Base-by-base conservation (phyloP, 2,797 vertebrate species). In the Paratrypauchen microcephalus region DNA sequence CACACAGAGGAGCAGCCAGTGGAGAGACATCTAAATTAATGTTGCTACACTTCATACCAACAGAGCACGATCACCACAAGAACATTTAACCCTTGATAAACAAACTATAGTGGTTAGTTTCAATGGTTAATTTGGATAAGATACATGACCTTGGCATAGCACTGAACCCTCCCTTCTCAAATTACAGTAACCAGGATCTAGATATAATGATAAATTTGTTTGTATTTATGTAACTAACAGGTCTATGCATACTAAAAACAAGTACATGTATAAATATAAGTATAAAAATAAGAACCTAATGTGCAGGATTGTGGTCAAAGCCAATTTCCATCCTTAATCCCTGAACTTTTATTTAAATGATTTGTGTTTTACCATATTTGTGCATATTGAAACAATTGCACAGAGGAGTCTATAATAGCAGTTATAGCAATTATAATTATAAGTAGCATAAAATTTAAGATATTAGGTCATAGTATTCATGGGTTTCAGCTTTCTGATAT, bases 41-140 rank as follows among this genome's bases (percentile, higher is more conserved):
- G 74, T 71, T 80, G 83, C 69, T 52, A 60, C 70, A 76, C 81
- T 5, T 65, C 80, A 88, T 84, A 78, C 76, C 77, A 68, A 3
- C 7, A 54, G 15, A 15, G 26, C 58, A 6, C 45, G 69, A 67
- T 74, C 65, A 75, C 59, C 3, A 3, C 60, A 19, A 45, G 45
- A 5, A 55, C 55, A 26, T 68, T 61, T 64, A 67, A 71, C 62
- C 50, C 19, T 0, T 19, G 54, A 65, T 23, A 64, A 73, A 73
- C 28, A 71, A 64, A 63, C 61, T 26, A 23, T 32, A 32, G 16
- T 18, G 2, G n/a, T n/a, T n/a, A n/a, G n/a, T 45, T 45, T n/a
- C 19, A 4, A 18, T 36, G 41, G 30, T 36, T 39, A 0, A 1
- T 66, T 2, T 52, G 71, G 56, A 80, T 84, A 57, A 1, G 79